Evolutionary conservation across 2,888 invertebrate genomes (phyloP).

Genomic region (Pyrrhia umbra): DNA sequence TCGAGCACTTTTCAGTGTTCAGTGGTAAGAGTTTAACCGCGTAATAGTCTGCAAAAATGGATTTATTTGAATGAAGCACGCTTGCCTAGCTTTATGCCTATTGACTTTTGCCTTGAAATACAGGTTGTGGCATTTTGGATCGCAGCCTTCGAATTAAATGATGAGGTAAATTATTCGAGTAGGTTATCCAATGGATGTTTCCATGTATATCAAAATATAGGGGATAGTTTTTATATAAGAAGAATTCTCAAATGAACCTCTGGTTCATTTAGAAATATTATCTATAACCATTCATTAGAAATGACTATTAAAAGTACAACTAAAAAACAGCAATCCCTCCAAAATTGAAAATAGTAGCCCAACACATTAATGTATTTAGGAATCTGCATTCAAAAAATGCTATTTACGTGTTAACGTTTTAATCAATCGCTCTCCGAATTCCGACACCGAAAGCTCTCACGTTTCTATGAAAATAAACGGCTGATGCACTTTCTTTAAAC

Average conservation of each 20-base stretch:
- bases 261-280: too few relatives aligned
- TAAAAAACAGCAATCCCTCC: too few relatives aligned
- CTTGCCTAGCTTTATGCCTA: slow-evolving; percentile 25
- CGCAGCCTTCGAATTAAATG: slow-evolving; percentile 7
- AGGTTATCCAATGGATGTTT: not conserved
- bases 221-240: too few relatives aligned
- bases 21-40: slow-evolving; percentile 41
- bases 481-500: slow-evolving; percentile 61
- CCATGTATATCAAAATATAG: too few relatives aligned
- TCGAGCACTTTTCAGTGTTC: slow-evolving; percentile 38
- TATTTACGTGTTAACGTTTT: slow-evolving; percentile 22
- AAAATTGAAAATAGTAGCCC: not conserved
- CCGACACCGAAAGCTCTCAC: slow-evolving; percentile 41
- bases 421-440: slow-evolving; percentile 30
- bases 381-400: slow-evolving; percentile 10
- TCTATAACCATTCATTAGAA: too few relatives aligned
- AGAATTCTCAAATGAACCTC: too few relatives aligned
- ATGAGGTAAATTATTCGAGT: not conserved
- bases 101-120: slow-evolving; percentile 23
- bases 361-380: not conserved
- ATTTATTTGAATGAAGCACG: slow-evolving; percentile 37
- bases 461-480: slow-evolving; percentile 59
- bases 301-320: too few relatives aligned
- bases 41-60: slow-evolving; percentile 41
- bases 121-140: not conserved